phyloP scores from a whole-genome alignment of 2,888 invertebrate genomes.

The Drosophila pseudotalamancana region DNA sequence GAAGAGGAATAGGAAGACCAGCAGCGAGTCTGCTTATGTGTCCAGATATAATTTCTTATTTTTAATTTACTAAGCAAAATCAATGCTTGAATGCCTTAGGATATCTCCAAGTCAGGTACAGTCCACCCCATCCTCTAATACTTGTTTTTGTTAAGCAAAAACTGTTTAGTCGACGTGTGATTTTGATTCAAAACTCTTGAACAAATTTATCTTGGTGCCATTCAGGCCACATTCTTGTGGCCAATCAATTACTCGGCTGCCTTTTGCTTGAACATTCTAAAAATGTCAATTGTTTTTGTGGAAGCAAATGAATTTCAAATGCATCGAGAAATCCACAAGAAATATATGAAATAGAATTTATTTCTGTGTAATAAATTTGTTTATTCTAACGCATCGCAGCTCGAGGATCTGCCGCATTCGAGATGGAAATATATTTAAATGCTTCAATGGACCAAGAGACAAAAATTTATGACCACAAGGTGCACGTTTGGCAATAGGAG shows the following conservation, averaged over 20 bases:
- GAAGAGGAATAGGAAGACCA: too few relatives aligned
- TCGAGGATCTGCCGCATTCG: slow-evolving; percentile 33
- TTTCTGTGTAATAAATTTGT: slow-evolving; percentile 63
- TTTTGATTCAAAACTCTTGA: too few relatives aligned
- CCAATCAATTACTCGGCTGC: slow-evolving; percentile 25
- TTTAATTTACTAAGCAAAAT: too few relatives aligned
- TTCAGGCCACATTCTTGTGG: slow-evolving; percentile 16
- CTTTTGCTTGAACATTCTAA: slow-evolving; percentile 6
- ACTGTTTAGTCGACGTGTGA: too few relatives aligned
- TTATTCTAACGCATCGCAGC: slow-evolving; percentile 18
- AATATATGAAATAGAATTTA: slow-evolving; percentile 54
- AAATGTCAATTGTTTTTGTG: slow-evolving; percentile 50
- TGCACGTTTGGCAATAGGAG: not conserved
- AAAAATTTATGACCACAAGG: slow-evolving; percentile 54
- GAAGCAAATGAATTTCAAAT: slow-evolving; percentile 34
- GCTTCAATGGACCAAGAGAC: slow-evolving; percentile 38
- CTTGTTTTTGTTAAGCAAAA: too few relatives aligned
- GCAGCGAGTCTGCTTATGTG: too few relatives aligned
- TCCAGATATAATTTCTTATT: too few relatives aligned
- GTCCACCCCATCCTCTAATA: too few relatives aligned
- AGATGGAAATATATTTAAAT: slow-evolving; percentile 65
- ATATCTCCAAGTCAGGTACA: too few relatives aligned
- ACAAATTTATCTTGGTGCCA: not conserved
- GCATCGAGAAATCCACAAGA: slow-evolving; percentile 10
- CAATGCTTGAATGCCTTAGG: too few relatives aligned